Evolutionary conservation across 1,140 invertebrate species (phyloP), one percentile per base, ranked within the genome.

Genomic region (Nixonia krombeini): DNA sequence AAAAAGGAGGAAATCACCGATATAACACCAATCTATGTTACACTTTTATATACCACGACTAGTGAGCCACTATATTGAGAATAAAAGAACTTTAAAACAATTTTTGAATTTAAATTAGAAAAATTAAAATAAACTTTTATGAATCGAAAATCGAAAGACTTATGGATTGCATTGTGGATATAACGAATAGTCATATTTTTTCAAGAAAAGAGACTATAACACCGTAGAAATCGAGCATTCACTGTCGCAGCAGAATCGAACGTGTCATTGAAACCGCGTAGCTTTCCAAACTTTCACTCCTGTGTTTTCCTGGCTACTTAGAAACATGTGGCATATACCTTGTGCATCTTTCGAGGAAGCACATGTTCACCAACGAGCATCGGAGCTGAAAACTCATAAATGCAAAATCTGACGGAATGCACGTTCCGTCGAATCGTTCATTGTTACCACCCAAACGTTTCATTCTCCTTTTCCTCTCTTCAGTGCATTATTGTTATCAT

Each of bases 351-450:
- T 52, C 26, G 23, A 15, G 31, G 23, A 23, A 68, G 41, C 64
- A 68, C 17, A 68, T 68, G 57, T 53, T 52, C 41, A 8, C 51
- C 12, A 29, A 41, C 47, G 53, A 68, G 62, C 47, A 57, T 52
- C 57, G 41, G 41, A 61, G 45, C 62, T 42, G 49, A 57, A 56
- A 67, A 46, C 10, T 56, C 41, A 61, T 67, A 67, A 67, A 35
- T 35, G n/a, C 31, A 35, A 35, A 35, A 13, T n/a, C 5, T 13
- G n/a, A 55, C 50, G 49, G 42, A 59, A 53, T 50, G 15, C 42
- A 21, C 21, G 6, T 21, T 21, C 21, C 6, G 21, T 21, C 21
- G 6, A 21, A 21, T 21, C 6, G 21, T 6, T 6, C 2, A 21
- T 21, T 21, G 21, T 21, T 21, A 21, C n/a, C 12, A 17, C 31